phyloP scores from a whole-genome alignment of 2,888 invertebrate genomes.

The Halictus ligatus region DNA sequence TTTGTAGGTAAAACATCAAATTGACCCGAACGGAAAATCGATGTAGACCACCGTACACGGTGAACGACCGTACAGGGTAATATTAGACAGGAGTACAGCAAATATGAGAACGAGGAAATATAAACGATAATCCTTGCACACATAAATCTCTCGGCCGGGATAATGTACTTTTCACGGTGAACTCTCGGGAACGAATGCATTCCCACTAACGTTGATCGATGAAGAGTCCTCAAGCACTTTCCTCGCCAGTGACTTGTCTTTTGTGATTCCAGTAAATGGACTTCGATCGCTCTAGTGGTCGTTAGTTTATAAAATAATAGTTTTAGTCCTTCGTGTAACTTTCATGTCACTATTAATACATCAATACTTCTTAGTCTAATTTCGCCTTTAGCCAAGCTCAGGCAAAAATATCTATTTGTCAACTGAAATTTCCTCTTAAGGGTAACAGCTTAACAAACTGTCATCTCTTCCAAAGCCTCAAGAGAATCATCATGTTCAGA shows the following conservation, averaged over 20 bases:
- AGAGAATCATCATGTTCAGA: too few species aligned
- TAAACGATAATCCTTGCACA: slow-evolving; percentile 15
- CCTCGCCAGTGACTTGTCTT: slow-evolving; percentile 3
- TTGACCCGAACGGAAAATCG: not conserved
- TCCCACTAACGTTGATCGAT: slow-evolving; percentile 16
- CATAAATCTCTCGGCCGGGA: not conserved
- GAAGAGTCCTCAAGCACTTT: slow-evolving; percentile 5
- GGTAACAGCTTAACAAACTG: too few species aligned
- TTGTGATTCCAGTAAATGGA: slow-evolving; percentile 3
- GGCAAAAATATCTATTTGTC: too few species aligned
- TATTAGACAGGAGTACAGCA: not conserved
- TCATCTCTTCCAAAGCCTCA: too few species aligned
- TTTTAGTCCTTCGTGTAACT: not conserved
- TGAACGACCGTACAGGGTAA: not conserved
- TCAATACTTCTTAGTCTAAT: too few species aligned
- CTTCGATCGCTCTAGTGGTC: not conserved
- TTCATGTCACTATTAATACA: too few species aligned
- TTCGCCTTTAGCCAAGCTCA: too few species aligned
- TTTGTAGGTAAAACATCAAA: not conserved
- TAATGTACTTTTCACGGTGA: not conserved
- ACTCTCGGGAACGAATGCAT: slow-evolving; percentile 12
- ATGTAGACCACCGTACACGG: not conserved
- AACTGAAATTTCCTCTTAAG: too few species aligned
- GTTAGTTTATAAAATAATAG: slow-evolving; percentile 6
- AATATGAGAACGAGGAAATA: slow-evolving; percentile 24